Base-by-base conservation (phyloP, 1,140 invertebrate genomes). In the Drosophila setifemur region DNA sequence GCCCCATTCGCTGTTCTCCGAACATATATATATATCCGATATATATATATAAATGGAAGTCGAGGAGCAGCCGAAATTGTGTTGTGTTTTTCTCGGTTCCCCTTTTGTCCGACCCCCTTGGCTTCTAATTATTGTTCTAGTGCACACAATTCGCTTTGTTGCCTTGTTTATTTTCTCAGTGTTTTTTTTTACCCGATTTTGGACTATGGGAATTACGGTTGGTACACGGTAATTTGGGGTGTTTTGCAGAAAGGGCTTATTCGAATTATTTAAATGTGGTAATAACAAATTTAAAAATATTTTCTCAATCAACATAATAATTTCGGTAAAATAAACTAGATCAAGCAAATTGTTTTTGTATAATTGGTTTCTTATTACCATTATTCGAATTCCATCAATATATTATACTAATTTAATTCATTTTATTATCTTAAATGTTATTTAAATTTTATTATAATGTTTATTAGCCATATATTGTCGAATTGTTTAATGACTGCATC, bases 101-200 rank as follows among this genome's bases (percentile, higher is more conserved):
- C 26, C 23, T 14, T 26, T 14, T 35, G 26, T 12, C 12, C 28
- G 18, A 16, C 12, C 40, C 11, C 31, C 23, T 21, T 33, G 48
- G 14, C 45, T 69, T 49, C 35, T 57, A 33, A 63, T 74, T 52
- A 37, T 60, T 75, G 44, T 52, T 68, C 9, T 45, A 54, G 47
- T 58, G 52, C 57, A 70, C 57, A 70, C 26, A 50, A 50, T 52
- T 47, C 48, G 21, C 45, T 47, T 50, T 49, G 48, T 73, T 28
- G 16, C 43, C 47, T 54, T 72, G 53, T 77, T 61, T 72, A 77
- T 76, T 76, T 48, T 33, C 33, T 42, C 31, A 9, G 33, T 12
- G 14, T 12, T 64, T 18, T 29, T 44, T 40, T 48, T 61, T 18
- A 25, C 7, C 14, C 39, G 8, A 14, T 39, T 64, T 23, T 39